Conservation (phyloP, 2,113 vertebrate species). For the Bos javanicus region DNA sequence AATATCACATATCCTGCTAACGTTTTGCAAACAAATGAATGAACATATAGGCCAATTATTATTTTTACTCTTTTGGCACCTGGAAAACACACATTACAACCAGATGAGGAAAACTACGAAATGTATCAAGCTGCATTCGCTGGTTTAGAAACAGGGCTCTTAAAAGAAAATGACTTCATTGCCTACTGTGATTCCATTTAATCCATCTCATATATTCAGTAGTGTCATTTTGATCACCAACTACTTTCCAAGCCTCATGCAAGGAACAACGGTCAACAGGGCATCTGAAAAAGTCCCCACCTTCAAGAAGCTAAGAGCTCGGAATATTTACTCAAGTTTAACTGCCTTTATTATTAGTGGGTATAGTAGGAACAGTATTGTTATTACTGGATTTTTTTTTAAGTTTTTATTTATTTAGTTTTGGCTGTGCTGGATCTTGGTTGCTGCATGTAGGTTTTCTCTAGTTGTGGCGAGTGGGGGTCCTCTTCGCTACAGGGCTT, state of each 20-base stretch:
- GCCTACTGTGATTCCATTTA: not conserved
- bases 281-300: not conserved
- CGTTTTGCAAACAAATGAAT: not conserved
- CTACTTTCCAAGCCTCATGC: not conserved
- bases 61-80: conserved; percentile 1
- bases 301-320: not conserved
- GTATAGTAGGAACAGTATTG: not conserved
- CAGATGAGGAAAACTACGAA: not conserved
- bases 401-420: not conserved
- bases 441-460: not conserved
- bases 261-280: not conserved
- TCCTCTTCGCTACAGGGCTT: fast-evolving
- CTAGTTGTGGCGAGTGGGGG: not conserved
- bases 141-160: not conserved
- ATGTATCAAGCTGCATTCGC: not conserved
- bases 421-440: not conserved
- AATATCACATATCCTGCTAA: conserved; percentile 30
- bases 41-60: not conserved
- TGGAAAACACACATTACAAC: conserved; percentile 30
- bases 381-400: not conserved
- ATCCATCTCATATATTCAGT: not conserved
- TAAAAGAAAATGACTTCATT: not conserved
- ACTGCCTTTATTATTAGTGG: not conserved
- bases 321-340: not conserved
- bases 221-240: not conserved